These are phyloP conservation scores for Astropecten irregularis DNA, from an alignment of 53 echinoderm and acorn worm species.

Conservation along the genomic window DNA sequence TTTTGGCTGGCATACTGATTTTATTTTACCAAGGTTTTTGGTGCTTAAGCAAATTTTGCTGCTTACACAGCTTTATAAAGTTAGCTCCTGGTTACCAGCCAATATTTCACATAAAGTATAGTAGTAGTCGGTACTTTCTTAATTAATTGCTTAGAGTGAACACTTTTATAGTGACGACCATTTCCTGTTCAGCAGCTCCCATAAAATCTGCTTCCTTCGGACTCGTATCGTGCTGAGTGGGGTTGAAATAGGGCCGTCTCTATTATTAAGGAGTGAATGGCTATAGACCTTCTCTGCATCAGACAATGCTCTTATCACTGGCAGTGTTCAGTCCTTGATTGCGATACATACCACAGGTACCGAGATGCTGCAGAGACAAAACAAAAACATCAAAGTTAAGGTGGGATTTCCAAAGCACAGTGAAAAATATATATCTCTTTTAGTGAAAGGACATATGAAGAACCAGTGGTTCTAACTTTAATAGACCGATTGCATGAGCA, in stretches of 20 bases:
- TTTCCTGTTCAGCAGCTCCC: too few species aligned
- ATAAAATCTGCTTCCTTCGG: too few species aligned
- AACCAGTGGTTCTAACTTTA: background rate
- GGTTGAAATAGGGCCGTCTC: background rate
- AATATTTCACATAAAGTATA: too few species aligned
- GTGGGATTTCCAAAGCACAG: background rate
- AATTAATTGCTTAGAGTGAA: too few species aligned
- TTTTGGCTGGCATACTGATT: too few species aligned
- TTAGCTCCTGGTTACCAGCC: too few species aligned
- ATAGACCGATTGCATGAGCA: too few species aligned
- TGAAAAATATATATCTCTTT: background rate
- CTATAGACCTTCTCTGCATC: constrained; percentile 25
- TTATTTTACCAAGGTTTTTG: too few species aligned
- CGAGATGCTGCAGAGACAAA: constrained; percentile 75
- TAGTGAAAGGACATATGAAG: background rate
- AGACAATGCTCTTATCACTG: constrained; percentile 72
- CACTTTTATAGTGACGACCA: too few species aligned
- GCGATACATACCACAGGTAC: constrained; percentile 91
- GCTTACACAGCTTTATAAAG: too few species aligned
- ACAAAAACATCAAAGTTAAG: constrained; percentile 1
- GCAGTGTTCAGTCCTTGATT: constrained; percentile 90
- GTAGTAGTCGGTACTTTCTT: too few species aligned
- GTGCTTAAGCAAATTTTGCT: too few species aligned
- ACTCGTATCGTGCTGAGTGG: constrained; percentile 4
- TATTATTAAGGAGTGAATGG: background rate